phyloP scores from a whole-genome alignment of 2,113 vertebrate genomes.

The Mormoops blainvillei region DNA sequence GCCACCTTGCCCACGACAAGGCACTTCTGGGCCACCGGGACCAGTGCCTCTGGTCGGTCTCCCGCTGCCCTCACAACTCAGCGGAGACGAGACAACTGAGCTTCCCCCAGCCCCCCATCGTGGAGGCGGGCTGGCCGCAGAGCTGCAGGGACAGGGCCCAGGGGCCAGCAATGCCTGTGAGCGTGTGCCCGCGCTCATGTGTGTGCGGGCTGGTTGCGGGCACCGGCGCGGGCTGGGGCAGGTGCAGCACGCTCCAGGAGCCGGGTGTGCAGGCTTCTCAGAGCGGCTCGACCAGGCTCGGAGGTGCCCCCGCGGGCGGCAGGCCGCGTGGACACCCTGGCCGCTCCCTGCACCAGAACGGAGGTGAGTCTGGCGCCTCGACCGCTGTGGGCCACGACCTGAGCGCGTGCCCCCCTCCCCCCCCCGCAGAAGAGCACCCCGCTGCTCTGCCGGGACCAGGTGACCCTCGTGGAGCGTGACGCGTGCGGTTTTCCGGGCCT shows the following conservation, averaged over 20 bases:
- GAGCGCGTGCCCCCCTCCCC: background rate
- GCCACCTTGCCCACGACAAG: fast-evolving
- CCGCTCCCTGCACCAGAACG: background rate
- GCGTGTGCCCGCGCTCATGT: background rate
- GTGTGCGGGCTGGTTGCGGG: fast-evolving
- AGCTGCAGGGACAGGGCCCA: background rate
- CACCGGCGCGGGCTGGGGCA: no score
- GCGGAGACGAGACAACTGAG: fast-evolving
- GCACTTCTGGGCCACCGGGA: background rate
- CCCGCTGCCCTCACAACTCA: no score
- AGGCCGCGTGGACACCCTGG: no score
- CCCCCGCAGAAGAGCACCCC: constrained; percentile 84
- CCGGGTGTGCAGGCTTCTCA: background rate
- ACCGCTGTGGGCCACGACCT: fast-evolving
- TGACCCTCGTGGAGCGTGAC: constrained; percentile 80
- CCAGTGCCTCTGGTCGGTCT: fast-evolving
- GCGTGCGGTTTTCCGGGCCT: constrained; percentile 79
- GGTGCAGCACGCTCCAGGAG: background rate
- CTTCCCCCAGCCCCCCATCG: background rate
- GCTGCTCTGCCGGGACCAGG: constrained; percentile 85
- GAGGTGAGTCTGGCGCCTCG: background rate
- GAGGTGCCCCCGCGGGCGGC: no score
- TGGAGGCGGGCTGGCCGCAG: background rate
- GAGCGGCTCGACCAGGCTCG: no score
- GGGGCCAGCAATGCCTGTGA: no score